A percentile compares a stretch with the other conserved stretches of the same genome.
Evolutionary conservation across 2,113 vertebrate genomes (phyloP).

Genomic region (Sigmodon hispidus): DNA sequence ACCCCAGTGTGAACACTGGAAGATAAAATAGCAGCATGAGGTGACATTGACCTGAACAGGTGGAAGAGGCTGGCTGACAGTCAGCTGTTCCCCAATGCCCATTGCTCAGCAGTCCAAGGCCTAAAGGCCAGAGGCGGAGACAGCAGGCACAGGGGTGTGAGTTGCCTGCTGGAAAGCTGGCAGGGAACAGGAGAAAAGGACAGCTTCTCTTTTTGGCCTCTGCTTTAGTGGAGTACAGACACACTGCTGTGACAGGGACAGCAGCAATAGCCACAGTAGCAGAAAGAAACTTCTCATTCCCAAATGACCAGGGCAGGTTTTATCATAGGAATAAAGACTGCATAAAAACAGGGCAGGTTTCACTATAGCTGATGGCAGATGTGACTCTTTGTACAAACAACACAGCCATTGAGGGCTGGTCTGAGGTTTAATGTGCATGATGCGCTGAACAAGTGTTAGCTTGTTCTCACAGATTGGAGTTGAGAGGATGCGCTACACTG

Average conservation of each 20-base stretch:
- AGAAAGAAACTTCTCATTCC: neutral
- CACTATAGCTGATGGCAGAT: neutral
- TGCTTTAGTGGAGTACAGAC: conserved; percentile 13
- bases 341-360: neutral
- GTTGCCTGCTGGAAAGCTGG: neutral
- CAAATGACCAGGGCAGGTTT: conserved; percentile 34
- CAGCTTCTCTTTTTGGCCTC: conserved; percentile 17
- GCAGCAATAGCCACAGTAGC: neutral
- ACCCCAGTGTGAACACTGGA: neutral
- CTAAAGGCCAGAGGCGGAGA: neutral
- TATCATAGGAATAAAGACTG: conserved; percentile 18
- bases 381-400: neutral
- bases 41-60: neutral
- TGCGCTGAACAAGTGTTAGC: neutral
- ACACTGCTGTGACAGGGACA: conserved; percentile 24
- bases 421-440: neutral
- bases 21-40: neutral
- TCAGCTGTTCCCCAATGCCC: neutral
- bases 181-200: neutral
- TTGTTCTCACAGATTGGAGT: neutral
- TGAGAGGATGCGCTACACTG: rapidly evolving
- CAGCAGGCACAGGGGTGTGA: rapidly evolving
- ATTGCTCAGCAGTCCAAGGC: neutral
- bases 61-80: neutral
- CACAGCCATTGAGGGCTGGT: neutral